These are phyloP conservation scores for Coilia nasus DNA, from an alignment of 2,797 vertebrate genomes.

Conservation along the genomic window DNA sequence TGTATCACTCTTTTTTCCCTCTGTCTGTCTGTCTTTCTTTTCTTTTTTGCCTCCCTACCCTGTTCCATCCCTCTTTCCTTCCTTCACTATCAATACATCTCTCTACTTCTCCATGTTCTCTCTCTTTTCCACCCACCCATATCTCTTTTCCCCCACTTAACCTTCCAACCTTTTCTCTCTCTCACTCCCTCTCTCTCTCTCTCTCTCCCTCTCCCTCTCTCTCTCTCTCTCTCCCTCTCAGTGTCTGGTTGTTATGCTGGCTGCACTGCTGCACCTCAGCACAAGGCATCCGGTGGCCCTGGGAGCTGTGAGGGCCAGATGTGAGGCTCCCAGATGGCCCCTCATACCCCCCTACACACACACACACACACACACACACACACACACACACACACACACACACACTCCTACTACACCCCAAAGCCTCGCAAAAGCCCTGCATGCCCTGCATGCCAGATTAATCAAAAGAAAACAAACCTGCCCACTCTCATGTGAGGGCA, in stretches of 20 bases:
- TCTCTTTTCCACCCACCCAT: neutral
- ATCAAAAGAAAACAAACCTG: slow-evolving; percentile 80
- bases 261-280: neutral
- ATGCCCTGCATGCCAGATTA: slow-evolving; percentile 71
- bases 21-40: neutral
- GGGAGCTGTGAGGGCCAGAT: slow-evolving; percentile 58
- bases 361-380: neutral
- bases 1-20: neutral
- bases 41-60: neutral
- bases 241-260: neutral
- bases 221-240: neutral
- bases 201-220: neutral
- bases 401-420: neutral
- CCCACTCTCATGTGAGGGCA: slow-evolving; percentile 61
- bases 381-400: slow-evolving; percentile 13
- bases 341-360: neutral
- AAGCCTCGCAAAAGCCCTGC: neutral
- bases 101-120: too few species aligned
- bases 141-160: slow-evolving; percentile 21
- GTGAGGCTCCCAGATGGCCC: slow-evolving; percentile 72
- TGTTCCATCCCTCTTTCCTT: neutral
- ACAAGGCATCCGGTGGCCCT: neutral
- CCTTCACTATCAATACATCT: too few species aligned
- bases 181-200: neutral
- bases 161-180: slow-evolving; percentile 8